Conservation (phyloP, 2,888 invertebrate genomes). For the Dicyrtoma fusca region DNA sequence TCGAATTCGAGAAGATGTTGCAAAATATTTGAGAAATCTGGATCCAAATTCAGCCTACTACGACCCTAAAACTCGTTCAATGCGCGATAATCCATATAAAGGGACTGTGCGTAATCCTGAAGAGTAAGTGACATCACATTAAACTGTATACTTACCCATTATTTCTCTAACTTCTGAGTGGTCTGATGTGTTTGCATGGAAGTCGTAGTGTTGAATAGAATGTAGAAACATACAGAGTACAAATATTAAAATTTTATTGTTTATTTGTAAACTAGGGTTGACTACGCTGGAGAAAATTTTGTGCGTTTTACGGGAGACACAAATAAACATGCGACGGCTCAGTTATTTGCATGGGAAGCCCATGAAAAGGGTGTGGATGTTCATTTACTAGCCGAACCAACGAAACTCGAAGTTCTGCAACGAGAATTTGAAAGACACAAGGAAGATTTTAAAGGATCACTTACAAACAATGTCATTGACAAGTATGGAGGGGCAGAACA, state of each 20-base stretch:
- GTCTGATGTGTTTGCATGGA: too few species aligned
- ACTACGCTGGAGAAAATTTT: constrained; percentile 96
- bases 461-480: constrained; percentile 78
- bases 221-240: neutral
- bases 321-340: constrained; percentile 82
- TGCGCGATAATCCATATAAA: constrained; percentile 94
- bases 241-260: neutral
- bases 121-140: constrained; percentile 70
- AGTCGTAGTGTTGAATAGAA: too few species aligned
- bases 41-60: constrained; percentile 98
- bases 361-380: constrained; percentile 91
- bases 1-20: constrained; percentile 97
- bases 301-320: constrained; percentile 94
- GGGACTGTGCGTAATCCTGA: constrained; percentile 62
- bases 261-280: constrained; percentile 61
- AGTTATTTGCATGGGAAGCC: constrained; percentile 97
- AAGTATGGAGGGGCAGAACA: constrained; percentile 96
- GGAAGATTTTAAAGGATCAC: constrained; percentile 83
- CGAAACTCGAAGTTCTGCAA: constrained; percentile 89
- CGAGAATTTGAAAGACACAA: constrained; percentile 88
- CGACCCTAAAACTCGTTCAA: constrained; percentile 97
- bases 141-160: too few species aligned
- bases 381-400: constrained; percentile 95
- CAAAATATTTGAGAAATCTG: constrained; percentile 95
- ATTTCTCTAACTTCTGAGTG: too few species aligned